A percentile compares a stretch with the other conserved stretches of the same genome.
phyloP scores from a whole-genome alignment of 1,140 invertebrate species.

The Diprion similis region DNA sequence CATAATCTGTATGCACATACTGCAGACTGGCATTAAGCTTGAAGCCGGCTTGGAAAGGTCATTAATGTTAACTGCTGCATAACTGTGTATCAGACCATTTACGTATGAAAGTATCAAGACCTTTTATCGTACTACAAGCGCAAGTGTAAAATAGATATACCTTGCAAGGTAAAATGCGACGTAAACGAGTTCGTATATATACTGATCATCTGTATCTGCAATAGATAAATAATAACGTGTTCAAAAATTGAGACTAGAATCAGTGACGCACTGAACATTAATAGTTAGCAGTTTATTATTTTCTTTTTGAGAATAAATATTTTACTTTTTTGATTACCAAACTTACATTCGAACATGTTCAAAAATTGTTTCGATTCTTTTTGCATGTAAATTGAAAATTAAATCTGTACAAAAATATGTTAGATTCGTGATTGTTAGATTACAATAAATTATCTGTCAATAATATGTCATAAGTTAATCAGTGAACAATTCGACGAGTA shows the following conservation, averaged over 20 bases:
- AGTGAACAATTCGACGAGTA: too few relatives aligned
- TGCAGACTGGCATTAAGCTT: not conserved
- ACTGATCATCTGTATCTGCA: not conserved
- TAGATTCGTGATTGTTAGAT: not conserved
- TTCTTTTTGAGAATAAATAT: not conserved
- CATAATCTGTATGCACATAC: not conserved
- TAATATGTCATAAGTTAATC: too few relatives aligned
- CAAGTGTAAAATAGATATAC: too few relatives aligned
- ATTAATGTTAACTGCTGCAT: not conserved
- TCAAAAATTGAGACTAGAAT: not conserved
- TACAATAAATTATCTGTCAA: not conserved
- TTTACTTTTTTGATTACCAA: not conserved
- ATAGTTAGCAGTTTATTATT: slow-evolving; percentile 4
- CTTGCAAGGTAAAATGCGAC: not conserved
- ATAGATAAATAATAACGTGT: not conserved
- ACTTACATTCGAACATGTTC: not conserved
- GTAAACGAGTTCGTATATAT: not conserved
- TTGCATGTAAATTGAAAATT: not conserved
- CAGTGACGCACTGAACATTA: not conserved
- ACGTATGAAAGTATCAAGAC: too few relatives aligned
- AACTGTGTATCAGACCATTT: not conserved
- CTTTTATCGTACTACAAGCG: too few relatives aligned
- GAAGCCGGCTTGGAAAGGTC: not conserved
- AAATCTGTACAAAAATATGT: not conserved
- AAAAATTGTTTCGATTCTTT: not conserved